Evolutionary conservation across 2,888 invertebrate genomes (phyloP).

Genomic region (Eupeodes luniger): DNA sequence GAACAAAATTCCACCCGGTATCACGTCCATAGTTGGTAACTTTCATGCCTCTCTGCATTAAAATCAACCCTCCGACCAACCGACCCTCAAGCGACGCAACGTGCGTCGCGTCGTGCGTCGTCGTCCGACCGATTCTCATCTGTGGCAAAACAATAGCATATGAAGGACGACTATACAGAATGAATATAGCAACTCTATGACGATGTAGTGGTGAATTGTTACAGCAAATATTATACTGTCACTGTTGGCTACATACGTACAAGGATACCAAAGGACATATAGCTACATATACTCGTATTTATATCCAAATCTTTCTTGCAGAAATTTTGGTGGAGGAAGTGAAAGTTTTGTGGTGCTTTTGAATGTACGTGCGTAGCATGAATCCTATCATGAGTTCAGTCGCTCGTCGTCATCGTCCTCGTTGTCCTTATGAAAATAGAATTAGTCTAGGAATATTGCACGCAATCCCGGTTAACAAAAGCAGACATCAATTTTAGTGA

Average conservation of each 20-base stretch:
- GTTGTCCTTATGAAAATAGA: constrained; percentile 48
- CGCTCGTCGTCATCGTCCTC: too few species aligned
- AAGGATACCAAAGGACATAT: not conserved
- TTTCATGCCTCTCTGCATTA: not conserved
- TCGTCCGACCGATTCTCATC: constrained; percentile 31
- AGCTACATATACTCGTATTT: not conserved
- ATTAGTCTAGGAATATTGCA: constrained; percentile 61
- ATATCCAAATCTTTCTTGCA: constrained; percentile 37
- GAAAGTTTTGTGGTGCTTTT: constrained; percentile 57
- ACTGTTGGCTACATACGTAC: too few species aligned
- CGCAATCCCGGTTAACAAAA: constrained; percentile 55
- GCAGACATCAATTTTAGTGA: constrained; percentile 47
- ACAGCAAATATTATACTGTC: constrained; percentile 2
- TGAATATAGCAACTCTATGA: not conserved
- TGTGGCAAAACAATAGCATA: constrained; percentile 27
- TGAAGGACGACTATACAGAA: not conserved
- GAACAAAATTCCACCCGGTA: constrained; percentile 52
- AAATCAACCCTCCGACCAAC: not conserved
- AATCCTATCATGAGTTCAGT: constrained; percentile 36
- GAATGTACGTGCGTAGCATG: constrained; percentile 66
- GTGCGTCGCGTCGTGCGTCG: not conserved
- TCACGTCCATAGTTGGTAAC: constrained; percentile 47
- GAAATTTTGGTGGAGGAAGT: constrained; percentile 56
- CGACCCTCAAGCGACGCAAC: too few species aligned
- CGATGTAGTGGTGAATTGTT: constrained; percentile 29